Evolutionary conservation across 2,888 invertebrate species (phyloP).

Genomic region (Leucophenga montana): DNA sequence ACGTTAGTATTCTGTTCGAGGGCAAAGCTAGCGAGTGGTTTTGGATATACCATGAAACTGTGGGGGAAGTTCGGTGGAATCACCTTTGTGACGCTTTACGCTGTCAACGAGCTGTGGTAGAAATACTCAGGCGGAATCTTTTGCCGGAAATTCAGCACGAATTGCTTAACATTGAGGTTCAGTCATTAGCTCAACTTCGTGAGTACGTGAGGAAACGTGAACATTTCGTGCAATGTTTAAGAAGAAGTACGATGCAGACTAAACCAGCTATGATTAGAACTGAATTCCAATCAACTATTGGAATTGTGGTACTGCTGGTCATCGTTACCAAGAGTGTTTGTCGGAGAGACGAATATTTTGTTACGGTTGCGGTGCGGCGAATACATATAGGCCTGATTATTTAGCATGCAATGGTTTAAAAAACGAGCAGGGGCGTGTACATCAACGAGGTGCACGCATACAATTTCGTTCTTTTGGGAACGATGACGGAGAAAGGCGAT

Average conservation of each 20-base stretch:
- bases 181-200: neutral
- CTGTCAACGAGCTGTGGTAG: neutral
- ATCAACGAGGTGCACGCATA: too few relatives aligned
- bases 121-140: neutral
- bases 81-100: constrained; percentile 18
- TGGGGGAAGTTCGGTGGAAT: constrained; percentile 2
- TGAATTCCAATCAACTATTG: neutral
- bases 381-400: neutral
- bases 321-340: neutral
- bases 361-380: neutral
- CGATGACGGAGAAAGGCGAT: too few relatives aligned
- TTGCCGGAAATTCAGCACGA: constrained; percentile 7
- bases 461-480: too few relatives aligned
- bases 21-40: constrained; percentile 27
- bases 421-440: constrained; percentile 1
- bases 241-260: neutral
- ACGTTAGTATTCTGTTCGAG: constrained; percentile 18
- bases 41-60: constrained; percentile 26
- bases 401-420: neutral
- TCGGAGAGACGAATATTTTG: neutral
- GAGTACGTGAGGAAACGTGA: neutral
- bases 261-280: neutral
- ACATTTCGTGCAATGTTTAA: too few relatives aligned
- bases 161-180: neutral
- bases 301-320: constrained; percentile 6